Evolutionary conservation across 2,888 invertebrate species (phyloP).

Genomic region (Neocrepidodera transversa): DNA sequence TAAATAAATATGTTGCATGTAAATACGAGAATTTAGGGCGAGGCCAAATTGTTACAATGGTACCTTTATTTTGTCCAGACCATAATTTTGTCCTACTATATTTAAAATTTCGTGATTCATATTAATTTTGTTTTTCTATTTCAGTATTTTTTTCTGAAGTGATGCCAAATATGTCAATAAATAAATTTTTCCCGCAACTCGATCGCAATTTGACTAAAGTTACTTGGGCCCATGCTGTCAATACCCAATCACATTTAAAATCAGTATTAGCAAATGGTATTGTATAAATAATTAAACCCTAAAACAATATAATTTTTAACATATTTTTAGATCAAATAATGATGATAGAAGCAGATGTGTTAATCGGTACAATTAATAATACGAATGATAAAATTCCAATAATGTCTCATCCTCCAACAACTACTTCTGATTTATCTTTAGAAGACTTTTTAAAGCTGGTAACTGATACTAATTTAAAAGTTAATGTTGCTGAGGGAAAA

Average conservation of each 20-base stretch:
- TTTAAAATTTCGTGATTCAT: no score
- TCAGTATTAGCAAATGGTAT: slow-evolving; percentile 64
- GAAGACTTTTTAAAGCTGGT: slow-evolving; percentile 68
- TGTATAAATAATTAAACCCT: no score
- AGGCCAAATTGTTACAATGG: no score
- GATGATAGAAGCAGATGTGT: slow-evolving; percentile 89
- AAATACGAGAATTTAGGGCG: no score
- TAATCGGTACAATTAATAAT: slow-evolving; percentile 68
- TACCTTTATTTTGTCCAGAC: no score
- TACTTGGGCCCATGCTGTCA: slow-evolving; percentile 88
- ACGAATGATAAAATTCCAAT: slow-evolving; percentile 65
- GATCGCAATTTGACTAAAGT: slow-evolving; percentile 73
- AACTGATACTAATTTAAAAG: slow-evolving; percentile 21
- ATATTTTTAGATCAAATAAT: slow-evolving; percentile 54
- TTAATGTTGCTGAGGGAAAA: not conserved
- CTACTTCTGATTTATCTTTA: slow-evolving; percentile 76
- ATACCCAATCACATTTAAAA: slow-evolving; percentile 70
- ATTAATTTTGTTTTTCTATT: not conserved
- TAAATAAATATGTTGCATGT: no score
- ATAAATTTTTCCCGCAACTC: slow-evolving; percentile 61
- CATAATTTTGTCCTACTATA: no score
- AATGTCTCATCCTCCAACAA: slow-evolving; percentile 86
- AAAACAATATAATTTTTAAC: not conserved
- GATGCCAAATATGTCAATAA: slow-evolving; percentile 21
- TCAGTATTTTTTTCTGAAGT: not conserved